These are phyloP conservation scores for Carpatolechia fugitivella DNA, from an alignment of 2,888 invertebrate genomes.

Conservation along the genomic window DNA sequence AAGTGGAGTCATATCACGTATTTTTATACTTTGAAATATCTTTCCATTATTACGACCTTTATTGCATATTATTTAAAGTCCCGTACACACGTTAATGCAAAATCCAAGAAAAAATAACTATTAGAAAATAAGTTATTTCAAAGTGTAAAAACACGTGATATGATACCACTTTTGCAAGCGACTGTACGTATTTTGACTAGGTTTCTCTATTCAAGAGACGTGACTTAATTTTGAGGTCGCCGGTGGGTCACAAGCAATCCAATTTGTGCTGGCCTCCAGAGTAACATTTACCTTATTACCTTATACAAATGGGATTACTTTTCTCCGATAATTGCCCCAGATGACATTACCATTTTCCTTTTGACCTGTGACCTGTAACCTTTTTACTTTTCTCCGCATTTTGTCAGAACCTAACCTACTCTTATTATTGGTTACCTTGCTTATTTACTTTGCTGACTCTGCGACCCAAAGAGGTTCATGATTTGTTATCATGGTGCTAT, in stretches of 20 bases:
- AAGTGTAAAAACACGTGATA: no score
- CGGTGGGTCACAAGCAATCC: not conserved
- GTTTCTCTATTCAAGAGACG: not conserved
- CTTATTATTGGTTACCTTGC: not conserved
- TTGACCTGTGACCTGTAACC: not conserved
- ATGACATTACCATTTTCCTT: not conserved
- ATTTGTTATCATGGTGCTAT: no score
- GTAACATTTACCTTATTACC: not conserved
- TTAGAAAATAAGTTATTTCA: no score
- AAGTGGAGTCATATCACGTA: no score
- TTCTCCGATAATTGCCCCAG: not conserved
- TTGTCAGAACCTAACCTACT: not conserved
- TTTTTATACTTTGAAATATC: no score
- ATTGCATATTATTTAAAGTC: no score
- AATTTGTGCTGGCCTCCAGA: not conserved
- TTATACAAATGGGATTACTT: conserved; percentile 1
- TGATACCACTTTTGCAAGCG: no score
- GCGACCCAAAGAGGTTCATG: no score
- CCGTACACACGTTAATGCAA: no score
- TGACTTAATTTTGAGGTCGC: not conserved
- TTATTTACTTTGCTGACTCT: not conserved
- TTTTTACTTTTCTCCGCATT: not conserved
- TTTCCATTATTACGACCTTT: no score
- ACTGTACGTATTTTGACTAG: no score
- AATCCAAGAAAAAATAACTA: no score